Evolutionary conservation across 2,888 invertebrate genomes (phyloP).

Genomic region (Nephrotoma guestfalica): DNA sequence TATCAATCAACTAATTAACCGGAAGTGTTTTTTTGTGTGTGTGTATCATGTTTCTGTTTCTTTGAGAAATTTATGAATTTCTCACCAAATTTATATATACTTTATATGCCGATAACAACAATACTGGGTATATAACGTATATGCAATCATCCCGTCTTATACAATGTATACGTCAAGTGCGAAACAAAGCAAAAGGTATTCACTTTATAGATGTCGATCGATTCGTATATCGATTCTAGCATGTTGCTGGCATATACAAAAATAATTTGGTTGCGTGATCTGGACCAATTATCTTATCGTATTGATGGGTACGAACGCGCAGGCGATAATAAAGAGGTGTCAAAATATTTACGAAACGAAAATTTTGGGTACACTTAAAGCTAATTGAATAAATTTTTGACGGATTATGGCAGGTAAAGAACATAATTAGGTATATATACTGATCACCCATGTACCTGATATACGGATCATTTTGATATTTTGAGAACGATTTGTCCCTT

Average conservation of each 20-base stretch:
- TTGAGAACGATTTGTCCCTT: not conserved
- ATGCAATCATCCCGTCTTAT: not conserved
- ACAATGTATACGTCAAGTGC: not conserved
- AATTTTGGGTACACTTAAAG: not conserved
- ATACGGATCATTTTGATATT: not conserved
- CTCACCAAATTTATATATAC: not conserved
- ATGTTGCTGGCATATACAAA: not conserved
- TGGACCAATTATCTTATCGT: not conserved
- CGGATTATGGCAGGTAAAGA: not conserved
- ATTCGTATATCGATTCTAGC: not conserved
- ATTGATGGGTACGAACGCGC: not conserved
- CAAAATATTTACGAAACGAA: not conserved
- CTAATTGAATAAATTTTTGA: not conserved
- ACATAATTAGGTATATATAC: not conserved
- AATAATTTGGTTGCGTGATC: not conserved
- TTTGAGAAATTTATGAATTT: not conserved
- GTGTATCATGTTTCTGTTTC: not conserved
- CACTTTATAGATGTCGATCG: not conserved
- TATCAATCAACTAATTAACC: not conserved
- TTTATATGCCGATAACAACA: not conserved
- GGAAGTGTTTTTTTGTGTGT: not conserved
- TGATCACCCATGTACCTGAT: not conserved
- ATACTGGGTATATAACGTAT: not conserved
- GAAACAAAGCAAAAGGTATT: not conserved
- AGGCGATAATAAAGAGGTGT: not conserved